Conservation (phyloP, 2,888 invertebrate genomes). For the Agonopterix heracliana region DNA sequence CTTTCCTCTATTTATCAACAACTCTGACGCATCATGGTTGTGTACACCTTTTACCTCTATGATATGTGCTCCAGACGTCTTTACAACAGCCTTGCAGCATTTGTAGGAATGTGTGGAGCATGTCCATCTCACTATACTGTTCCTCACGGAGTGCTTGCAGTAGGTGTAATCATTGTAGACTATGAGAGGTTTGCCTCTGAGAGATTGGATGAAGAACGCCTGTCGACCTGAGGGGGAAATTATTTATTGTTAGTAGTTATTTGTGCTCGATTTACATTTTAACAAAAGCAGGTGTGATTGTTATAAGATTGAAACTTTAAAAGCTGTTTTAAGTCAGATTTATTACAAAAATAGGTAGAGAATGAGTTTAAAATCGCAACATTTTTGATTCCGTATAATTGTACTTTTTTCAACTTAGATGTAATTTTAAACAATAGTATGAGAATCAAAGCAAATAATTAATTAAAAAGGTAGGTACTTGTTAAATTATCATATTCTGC, state of each 20-base stretch:
- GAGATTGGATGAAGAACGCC: conserved; percentile 57
- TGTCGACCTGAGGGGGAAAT: conserved; percentile 19
- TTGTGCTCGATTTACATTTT: neutral
- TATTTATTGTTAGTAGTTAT: neutral
- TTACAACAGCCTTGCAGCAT: conserved; percentile 63
- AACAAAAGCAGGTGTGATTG: too few relatives aligned
- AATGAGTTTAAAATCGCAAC: too few relatives aligned
- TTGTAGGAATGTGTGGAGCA: conserved; percentile 67
- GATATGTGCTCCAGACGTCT: conserved; percentile 49
- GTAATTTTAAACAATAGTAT: too few relatives aligned
- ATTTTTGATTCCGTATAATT: too few relatives aligned
- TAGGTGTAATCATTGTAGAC: conserved; percentile 59
- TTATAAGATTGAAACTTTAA: too few relatives aligned
- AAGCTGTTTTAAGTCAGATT: neutral
- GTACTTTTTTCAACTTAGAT: too few relatives aligned
- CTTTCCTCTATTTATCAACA: conserved; percentile 44
- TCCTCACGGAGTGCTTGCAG: conserved; percentile 53
- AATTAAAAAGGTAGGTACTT: too few relatives aligned
- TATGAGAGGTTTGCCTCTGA: conserved; percentile 55
- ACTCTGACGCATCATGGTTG: conserved; percentile 57
- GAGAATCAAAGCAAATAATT: too few relatives aligned
- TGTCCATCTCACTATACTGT: conserved; percentile 54
- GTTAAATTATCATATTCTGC: too few relatives aligned
- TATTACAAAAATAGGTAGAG: neutral
- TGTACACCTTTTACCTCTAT: conserved; percentile 55